Percentiles rank a stretch among this genome's conserved stretches.
These are phyloP conservation scores for Aricia artaxerxes DNA, from an alignment of 2,888 invertebrate genomes.

Conservation along the genomic window DNA sequence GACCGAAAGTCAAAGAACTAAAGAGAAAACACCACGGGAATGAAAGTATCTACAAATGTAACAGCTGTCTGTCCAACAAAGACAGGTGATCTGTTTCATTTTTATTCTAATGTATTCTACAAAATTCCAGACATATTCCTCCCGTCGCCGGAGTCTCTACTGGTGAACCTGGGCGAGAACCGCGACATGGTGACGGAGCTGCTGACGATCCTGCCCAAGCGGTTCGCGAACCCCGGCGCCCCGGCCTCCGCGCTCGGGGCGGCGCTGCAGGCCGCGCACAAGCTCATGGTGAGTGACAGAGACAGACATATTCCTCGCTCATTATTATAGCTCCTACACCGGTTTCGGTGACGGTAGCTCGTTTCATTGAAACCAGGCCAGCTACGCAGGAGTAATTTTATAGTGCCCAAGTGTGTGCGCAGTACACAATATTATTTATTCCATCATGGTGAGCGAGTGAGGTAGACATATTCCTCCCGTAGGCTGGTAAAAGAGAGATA, in stretches of 20 bases:
- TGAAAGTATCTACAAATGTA: no score
- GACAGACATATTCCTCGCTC: background rate
- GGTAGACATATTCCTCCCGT: background rate
- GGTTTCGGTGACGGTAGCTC: no score
- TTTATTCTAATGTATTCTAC: background rate
- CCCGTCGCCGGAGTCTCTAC: constrained; percentile 94
- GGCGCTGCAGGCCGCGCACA: constrained; percentile 94
- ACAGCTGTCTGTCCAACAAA: no score
- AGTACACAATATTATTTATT: no score
- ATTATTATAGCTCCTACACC: no score
- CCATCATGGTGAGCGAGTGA: background rate
- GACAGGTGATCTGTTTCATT: no score
- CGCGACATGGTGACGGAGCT: constrained; percentile 88
- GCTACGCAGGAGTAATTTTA: no score
- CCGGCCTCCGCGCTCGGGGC: constrained; percentile 94
- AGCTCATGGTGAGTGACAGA: constrained; percentile 87
- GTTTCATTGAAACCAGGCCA: no score
- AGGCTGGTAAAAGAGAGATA: background rate
- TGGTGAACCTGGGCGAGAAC: constrained; percentile 94
- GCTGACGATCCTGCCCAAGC: constrained; percentile 87
- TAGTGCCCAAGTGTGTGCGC: no score
- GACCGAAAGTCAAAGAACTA: no score
- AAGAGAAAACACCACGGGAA: no score
- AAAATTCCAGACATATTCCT: constrained; percentile 90
- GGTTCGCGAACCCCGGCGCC: constrained; percentile 82